Evolutionary conservation across 2,888 invertebrate species (phyloP), one percentile per base, ranked within the genome.

Genomic region (Girardia tigrina): DNA sequence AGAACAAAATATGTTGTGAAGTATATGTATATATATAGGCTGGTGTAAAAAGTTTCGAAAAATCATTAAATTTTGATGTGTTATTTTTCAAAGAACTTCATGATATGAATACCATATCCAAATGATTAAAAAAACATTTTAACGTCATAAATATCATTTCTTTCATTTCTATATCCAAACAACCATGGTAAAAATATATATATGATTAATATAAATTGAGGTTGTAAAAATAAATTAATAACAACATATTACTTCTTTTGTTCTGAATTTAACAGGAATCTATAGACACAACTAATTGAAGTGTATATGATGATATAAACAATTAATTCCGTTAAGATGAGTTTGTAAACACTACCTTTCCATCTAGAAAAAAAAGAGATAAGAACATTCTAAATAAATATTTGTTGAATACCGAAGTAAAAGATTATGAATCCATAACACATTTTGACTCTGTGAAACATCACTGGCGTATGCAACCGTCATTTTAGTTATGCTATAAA

Each of bases 401-500:
- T n/a, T n/a, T n/a, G n/a, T n/a, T n/a, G n/a, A n/a, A n/a, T n/a
- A 56, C 56, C 56, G 56, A 12, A 56, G n/a, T 56, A 56, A 56
- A 56, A 56, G 56, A 56, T 56, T 56, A 56, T 56, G 56, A 56
- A 56, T 56, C 56, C 56, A 56, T 23, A 56, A 56, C 4, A 56
- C 56, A 56, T 56, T 56, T 56, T 56, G 56, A 56, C 56, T 56
- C 23, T 56, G 56, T 8, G 56, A 56, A n/a, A 56, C 56, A 56
- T 56, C 56, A 56, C 56, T 56, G 4, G 56, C 56, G 23, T 56
- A 56, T 6, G 56, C 56, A 4, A 56, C 56, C 4, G 56, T 56
- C 56, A 56, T 56, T n/a, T n/a, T n/a, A n/a, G n/a, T n/a, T n/a
- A n/a, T n/a, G n/a, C n/a, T n/a, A n/a, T n/a, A n/a, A n/a, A n/a